Percentiles rank a stretch among this genome's conserved stretches.
These are phyloP conservation scores for Hirudinaria manillensis DNA, from an alignment of 2,888 invertebrate species.

Conservation along the genomic window DNA sequence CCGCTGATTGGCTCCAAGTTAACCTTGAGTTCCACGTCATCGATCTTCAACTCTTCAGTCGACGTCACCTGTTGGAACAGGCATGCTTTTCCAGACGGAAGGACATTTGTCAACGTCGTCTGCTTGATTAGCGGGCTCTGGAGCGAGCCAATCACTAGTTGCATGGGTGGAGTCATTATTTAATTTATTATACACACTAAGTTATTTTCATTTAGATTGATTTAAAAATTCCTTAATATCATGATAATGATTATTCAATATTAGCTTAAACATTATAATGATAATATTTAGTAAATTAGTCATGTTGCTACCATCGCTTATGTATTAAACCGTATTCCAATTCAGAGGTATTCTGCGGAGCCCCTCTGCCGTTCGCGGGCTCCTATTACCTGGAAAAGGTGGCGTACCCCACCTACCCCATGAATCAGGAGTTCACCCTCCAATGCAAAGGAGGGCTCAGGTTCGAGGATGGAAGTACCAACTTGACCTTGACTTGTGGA, in stretches of 20 bases:
- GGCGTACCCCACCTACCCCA: not conserved
- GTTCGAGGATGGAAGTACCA: not conserved
- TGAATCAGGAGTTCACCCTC: not conserved
- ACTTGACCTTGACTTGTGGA: not conserved
- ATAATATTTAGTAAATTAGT: no score
- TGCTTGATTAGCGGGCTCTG: constrained; percentile 14
- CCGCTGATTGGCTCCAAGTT: not conserved
- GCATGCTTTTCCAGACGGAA: constrained; percentile 13
- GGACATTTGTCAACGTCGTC: not conserved
- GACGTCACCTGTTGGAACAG: not conserved
- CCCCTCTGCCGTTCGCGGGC: not conserved
- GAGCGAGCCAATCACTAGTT: constrained; percentile 9
- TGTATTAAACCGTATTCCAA: no score
- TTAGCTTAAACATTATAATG: no score
- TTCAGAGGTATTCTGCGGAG: constrained; percentile 9
- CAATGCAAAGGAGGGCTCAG: not conserved
- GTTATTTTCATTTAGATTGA: no score
- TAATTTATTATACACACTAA: no score
- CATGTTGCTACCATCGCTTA: no score
- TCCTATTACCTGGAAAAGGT: not conserved
- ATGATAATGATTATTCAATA: no score
- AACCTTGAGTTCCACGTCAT: not conserved
- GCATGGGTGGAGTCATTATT: constrained; percentile 8
- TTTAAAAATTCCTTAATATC: no score
- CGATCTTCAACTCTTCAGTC: constrained; percentile 3